These are phyloP conservation scores for Ammospiza nelsoni DNA, from an alignment of 2,113 vertebrate genomes.

Conservation along the genomic window DNA sequence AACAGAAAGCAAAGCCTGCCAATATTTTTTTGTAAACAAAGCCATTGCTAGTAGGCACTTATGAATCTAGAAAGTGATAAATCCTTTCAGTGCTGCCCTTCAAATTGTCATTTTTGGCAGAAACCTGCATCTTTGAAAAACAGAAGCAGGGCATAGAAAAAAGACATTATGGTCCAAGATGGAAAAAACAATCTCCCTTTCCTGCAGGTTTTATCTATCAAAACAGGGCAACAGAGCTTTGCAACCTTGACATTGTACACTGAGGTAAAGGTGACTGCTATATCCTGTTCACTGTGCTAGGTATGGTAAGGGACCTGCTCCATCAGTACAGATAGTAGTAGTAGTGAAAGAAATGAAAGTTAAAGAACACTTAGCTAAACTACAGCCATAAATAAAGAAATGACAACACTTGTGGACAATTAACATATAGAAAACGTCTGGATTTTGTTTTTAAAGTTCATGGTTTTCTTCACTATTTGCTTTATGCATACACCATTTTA, in stretches of 20 bases:
- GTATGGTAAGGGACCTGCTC: background rate
- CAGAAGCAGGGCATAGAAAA: background rate
- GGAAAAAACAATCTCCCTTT: background rate
- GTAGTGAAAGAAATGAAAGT: background rate
- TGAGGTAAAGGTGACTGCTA: background rate
- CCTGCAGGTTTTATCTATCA: background rate
- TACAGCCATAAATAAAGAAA: background rate
- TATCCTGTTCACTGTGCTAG: background rate
- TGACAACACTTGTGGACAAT: fast-evolving
- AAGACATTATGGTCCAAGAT: fast-evolving
- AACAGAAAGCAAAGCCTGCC: background rate
- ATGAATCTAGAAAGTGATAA: background rate
- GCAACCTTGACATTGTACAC: background rate
- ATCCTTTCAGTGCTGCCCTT: background rate
- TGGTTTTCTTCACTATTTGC: background rate
- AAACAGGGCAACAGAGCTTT: background rate
- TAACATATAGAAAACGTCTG: background rate
- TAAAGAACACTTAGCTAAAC: background rate
- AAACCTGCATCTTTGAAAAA: background rate
- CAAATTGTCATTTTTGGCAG: background rate
- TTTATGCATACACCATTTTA: background rate
- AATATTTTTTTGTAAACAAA: background rate
- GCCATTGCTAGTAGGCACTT: background rate
- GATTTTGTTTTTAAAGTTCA: background rate
- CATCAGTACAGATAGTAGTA: background rate